These are phyloP conservation scores for Osmoderma eremita DNA, from an alignment of 2,888 invertebrate genomes.

Conservation along the genomic window DNA sequence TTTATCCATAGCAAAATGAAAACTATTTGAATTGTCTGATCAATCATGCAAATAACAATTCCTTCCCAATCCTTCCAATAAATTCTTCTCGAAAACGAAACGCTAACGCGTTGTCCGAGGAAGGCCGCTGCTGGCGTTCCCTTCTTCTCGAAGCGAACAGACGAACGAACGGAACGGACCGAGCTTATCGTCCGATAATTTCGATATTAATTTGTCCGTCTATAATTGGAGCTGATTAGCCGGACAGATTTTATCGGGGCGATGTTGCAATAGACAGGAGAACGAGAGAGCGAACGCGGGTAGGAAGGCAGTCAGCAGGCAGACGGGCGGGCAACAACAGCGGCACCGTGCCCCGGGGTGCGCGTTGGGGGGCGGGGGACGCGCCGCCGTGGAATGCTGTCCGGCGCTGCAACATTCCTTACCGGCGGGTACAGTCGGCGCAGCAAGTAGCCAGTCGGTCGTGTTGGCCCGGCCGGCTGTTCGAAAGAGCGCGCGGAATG, in stretches of 20 bases:
- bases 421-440: slow-evolving; percentile 50
- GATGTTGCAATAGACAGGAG: slow-evolving; percentile 39
- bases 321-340: slow-evolving; percentile 13
- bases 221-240: slow-evolving; percentile 56
- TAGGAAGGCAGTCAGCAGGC: slow-evolving; percentile 3
- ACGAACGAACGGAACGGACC: neutral
- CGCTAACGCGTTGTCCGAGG: no score
- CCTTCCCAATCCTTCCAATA: no score
- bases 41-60: no score
- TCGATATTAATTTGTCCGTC: slow-evolving; percentile 52
- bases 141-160: slow-evolving; percentile 1
- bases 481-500: no score
- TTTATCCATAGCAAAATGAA: no score
- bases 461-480: no score
- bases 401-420: slow-evolving; percentile 61
- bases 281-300: slow-evolving; percentile 17
- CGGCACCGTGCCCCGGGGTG: slow-evolving; percentile 19
- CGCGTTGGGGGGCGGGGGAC: slow-evolving; percentile 10
- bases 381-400: slow-evolving; percentile 34
- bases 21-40: no score
- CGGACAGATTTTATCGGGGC: slow-evolving; percentile 53
- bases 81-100: no score
- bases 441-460: slow-evolving; percentile 5
- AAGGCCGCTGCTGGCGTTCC: no score
- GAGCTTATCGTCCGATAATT: slow-evolving; percentile 19